Evolutionary conservation across 2,113 vertebrate genomes (phyloP).

Genomic region (Proteles cristata): DNA sequence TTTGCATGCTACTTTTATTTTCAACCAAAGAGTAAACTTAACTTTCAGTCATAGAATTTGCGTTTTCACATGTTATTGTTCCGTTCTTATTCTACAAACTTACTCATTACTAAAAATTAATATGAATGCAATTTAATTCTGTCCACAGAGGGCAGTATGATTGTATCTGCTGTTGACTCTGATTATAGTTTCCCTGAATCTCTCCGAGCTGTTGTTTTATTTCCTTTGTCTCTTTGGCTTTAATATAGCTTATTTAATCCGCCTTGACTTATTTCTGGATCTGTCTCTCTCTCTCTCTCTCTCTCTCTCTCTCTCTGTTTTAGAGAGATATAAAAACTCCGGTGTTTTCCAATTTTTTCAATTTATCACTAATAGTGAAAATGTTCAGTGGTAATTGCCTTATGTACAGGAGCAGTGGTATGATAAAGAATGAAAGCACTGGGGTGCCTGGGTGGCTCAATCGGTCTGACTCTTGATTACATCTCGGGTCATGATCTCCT

Average conservation of each 20-base stretch:
- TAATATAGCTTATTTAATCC: not conserved
- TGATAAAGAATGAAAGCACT: not conserved
- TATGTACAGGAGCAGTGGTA: not conserved
- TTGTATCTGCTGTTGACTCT: not conserved
- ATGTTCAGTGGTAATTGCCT: not conserved
- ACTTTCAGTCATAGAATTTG: not conserved
- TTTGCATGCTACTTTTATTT: not conserved
- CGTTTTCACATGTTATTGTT: constrained; percentile 1
- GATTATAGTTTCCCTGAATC: not conserved
- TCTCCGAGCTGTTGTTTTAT: not conserved
- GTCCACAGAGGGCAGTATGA: not conserved
- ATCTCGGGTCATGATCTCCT: too few species aligned
- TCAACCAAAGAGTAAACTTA: constrained; percentile 9
- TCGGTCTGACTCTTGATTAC: too few species aligned
- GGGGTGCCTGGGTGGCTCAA: too few species aligned
- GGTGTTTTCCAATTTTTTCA: not conserved
- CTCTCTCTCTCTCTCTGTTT: not conserved
- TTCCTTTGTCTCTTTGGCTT: constrained; percentile 33
- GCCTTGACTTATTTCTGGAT: not conserved
- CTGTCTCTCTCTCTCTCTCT: not conserved
- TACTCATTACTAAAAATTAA: constrained; percentile 41
- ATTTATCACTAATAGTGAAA: not conserved
- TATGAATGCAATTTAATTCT: constrained; percentile 11
- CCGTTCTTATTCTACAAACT: not conserved
- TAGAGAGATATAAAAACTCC: not conserved